A percentile compares a stretch with the other conserved stretches of the same genome.
phyloP scores from a whole-genome alignment of 2,797 vertebrate species.

The Manis javanica region DNA sequence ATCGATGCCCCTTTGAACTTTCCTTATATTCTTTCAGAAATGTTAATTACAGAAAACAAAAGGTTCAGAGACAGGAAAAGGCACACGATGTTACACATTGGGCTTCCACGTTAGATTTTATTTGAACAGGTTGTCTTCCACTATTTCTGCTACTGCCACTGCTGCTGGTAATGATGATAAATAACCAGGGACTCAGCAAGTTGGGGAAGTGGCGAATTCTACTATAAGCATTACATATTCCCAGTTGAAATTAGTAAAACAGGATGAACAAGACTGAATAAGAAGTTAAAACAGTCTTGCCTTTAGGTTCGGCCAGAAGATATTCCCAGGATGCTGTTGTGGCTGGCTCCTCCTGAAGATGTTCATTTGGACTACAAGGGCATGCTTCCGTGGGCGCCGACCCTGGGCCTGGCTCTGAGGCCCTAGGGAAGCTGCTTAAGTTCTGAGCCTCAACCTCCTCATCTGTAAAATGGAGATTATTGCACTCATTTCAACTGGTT shows the following conservation, averaged over 20 bases:
- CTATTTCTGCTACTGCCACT: background rate
- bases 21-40: slow-evolving; percentile 37
- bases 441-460: background rate
- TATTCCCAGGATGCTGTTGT: background rate
- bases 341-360: background rate
- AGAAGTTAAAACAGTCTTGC: background rate
- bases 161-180: background rate
- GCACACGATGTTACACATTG: background rate
- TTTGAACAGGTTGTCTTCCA: background rate
- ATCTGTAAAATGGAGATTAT: background rate
- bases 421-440: background rate
- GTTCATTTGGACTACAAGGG: background rate
- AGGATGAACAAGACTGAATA: background rate
- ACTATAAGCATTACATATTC: background rate
- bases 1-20: background rate
- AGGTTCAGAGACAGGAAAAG: background rate
- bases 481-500: background rate
- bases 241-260: background rate
- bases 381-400: background rate
- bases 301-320: background rate
- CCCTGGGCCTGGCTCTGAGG: background rate
- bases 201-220: background rate
- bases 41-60: background rate
- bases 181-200: background rate
- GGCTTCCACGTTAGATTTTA: background rate